phyloP scores from a whole-genome alignment of 2,113 vertebrate species.

The Cebus imitator region DNA sequence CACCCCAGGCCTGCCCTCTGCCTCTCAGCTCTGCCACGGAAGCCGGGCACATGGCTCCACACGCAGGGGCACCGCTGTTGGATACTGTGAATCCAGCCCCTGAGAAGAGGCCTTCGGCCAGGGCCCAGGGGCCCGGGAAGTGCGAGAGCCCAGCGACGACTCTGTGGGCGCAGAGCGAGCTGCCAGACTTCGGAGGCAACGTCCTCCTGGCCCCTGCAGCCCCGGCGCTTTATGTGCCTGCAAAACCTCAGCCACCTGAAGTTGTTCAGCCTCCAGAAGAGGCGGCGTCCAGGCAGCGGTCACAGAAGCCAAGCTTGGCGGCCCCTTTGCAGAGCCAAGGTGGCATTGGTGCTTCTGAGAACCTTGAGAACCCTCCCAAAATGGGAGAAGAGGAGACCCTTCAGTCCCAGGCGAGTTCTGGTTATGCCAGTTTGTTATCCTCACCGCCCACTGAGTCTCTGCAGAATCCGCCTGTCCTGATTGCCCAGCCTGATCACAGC shows the following conservation, averaged over 20 bases:
- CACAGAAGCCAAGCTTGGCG: slow-evolving; percentile 68
- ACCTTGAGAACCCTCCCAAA: slow-evolving; percentile 96
- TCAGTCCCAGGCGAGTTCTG: slow-evolving; percentile 89
- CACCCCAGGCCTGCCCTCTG: slow-evolving; percentile 70
- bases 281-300: slow-evolving; percentile 77
- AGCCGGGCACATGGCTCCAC: slow-evolving; percentile 67
- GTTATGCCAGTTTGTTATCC: slow-evolving; percentile 93
- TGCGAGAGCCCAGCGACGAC: slow-evolving; percentile 98
- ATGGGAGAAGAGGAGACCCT: slow-evolving; percentile 87
- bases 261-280: slow-evolving; percentile 94
- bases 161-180: slow-evolving; percentile 95
- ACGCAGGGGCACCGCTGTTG: slow-evolving; percentile 49
- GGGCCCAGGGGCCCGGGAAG: slow-evolving; percentile 87
- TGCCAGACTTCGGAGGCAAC: slow-evolving; percentile 90
- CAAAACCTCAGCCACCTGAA: slow-evolving; percentile 85
- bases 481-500: slow-evolving; percentile 93
- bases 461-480: slow-evolving; percentile 90
- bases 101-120: slow-evolving; percentile 86
- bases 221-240: slow-evolving; percentile 88
- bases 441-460: slow-evolving; percentile 89
- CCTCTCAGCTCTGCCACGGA: slow-evolving; percentile 66
- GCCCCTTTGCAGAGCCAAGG: slow-evolving; percentile 66
- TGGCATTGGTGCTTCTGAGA: slow-evolving; percentile 88
- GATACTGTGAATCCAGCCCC: slow-evolving; percentile 72
- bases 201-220: slow-evolving; percentile 95